Conservation (phyloP, 2,113 vertebrate genomes). For the Paracanthobrama guichenoti region DNA sequence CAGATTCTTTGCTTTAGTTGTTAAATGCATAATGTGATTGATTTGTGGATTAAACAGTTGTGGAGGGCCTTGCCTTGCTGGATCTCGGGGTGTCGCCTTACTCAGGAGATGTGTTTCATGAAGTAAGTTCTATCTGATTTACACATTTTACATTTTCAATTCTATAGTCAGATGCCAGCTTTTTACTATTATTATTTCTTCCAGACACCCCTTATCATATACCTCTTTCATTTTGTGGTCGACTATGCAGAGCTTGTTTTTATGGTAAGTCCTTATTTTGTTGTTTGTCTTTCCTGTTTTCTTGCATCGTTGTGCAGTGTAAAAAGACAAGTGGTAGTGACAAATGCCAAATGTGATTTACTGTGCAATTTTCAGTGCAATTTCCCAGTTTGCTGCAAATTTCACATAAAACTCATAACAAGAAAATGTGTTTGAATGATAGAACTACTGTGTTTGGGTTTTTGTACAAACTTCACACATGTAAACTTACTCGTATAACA, state of each 20-base stretch:
- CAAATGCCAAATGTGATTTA: neutral
- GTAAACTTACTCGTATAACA: neutral
- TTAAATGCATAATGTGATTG: neutral
- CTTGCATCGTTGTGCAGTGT: neutral
- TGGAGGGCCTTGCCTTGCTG: slow-evolving; percentile 93
- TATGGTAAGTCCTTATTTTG: slow-evolving; percentile 81
- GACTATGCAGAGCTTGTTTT: slow-evolving; percentile 96
- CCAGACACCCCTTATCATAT: slow-evolving; percentile 94
- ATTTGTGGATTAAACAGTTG: slow-evolving; percentile 75
- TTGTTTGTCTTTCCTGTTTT: neutral
- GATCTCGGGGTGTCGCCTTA: slow-evolving; percentile 96
- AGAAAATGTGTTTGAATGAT: neutral
- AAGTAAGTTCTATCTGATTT: slow-evolving; percentile 77
- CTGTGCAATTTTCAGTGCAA: neutral
- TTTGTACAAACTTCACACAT: neutral
- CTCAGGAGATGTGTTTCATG: slow-evolving; percentile 95
- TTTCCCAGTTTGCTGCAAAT: neutral
- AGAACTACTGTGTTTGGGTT: neutral
- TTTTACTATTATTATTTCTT: slow-evolving; percentile 55
- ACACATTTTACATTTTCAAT: neutral
- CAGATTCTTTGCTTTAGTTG: neutral
- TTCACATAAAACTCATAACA: neutral
- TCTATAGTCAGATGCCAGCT: neutral
- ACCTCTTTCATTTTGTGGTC: slow-evolving; percentile 95
- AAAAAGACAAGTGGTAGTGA: neutral